Percentiles rank a stretch among this genome's conserved stretches.
Evolutionary conservation across 2,797 vertebrate genomes (phyloP).

Genomic region (Sylvilagus floridanus): DNA sequence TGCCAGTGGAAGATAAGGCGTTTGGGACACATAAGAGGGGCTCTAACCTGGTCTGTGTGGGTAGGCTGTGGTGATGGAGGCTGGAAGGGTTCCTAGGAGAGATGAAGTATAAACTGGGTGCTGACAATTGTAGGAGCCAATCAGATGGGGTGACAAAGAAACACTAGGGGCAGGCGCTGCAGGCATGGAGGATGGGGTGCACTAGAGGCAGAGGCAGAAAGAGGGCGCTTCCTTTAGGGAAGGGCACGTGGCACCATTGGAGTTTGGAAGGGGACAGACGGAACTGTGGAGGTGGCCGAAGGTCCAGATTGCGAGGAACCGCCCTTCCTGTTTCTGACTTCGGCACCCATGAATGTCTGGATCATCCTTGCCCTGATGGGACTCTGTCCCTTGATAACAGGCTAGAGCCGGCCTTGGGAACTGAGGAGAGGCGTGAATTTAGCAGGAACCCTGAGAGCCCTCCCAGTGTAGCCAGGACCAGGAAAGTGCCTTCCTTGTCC

Average conservation of each 20-base stretch:
- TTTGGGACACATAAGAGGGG: neutral
- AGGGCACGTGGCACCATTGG: no score
- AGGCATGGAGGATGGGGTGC: fast-evolving
- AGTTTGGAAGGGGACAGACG: neutral
- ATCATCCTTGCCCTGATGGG: neutral
- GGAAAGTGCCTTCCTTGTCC: neutral
- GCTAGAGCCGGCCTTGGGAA: neutral
- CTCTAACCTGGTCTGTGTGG: no score
- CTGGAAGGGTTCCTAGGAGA: no score
- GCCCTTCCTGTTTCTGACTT: neutral
- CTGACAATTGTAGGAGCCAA: neutral
- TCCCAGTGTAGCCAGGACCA: no score
- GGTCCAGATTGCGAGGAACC: neutral
- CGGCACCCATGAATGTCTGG: neutral
- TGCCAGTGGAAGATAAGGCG: neutral
- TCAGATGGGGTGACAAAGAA: neutral
- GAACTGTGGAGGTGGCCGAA: no score
- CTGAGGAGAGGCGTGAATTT: neutral
- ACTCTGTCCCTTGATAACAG: neutral
- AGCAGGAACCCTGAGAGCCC: neutral
- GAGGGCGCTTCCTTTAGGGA: neutral
- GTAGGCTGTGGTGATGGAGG: neutral
- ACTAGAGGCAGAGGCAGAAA: neutral
- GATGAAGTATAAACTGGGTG: neutral
- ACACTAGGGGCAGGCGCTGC: neutral